Percentiles rank a stretch among this genome's conserved stretches.
Evolutionary conservation across 2,797 vertebrate genomes (phyloP).

Genomic region (Thunnus albacares): DNA sequence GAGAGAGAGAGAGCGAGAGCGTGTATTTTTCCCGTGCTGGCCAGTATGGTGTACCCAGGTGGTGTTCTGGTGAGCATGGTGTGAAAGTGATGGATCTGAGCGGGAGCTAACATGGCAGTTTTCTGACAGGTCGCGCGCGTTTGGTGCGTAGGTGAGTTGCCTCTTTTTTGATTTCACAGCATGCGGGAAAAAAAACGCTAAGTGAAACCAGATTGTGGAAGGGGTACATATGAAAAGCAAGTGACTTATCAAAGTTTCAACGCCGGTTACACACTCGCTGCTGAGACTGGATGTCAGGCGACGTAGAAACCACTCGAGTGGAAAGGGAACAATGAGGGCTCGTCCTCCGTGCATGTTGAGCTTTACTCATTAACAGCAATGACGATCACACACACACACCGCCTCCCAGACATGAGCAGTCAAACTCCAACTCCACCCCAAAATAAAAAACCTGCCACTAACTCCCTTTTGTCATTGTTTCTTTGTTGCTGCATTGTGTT

Average conservation of each 20-base stretch:
- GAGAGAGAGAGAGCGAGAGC: background rate
- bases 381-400: conserved; percentile 49
- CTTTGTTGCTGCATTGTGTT: conserved; percentile 26
- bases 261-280: background rate
- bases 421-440: conserved; percentile 27
- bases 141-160: conserved; percentile 78
- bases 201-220: conserved; percentile 51
- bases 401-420: conserved; percentile 46
- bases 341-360: conserved; percentile 45
- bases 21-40: conserved; percentile 29
- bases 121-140: conserved; percentile 69
- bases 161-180: conserved; percentile 41
- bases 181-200: conserved; percentile 12
- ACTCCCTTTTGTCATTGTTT: conserved; percentile 28
- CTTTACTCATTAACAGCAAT: conserved; percentile 60
- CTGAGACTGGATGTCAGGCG: conserved; percentile 13
- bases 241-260: conserved; percentile 49
- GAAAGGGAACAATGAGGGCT: conserved; percentile 52
- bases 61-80: conserved; percentile 72
- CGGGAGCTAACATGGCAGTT: conserved; percentile 50
- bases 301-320: conserved; percentile 27
- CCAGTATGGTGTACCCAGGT: conserved; percentile 69
- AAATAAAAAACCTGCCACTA: conserved; percentile 19
- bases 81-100: conserved; percentile 71
- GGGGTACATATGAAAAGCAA: conserved; percentile 33